Evolutionary conservation across 2,797 vertebrate genomes (phyloP), one percentile per base, ranked within the genome.

Genomic region (Dendrocincla fuliginosa): DNA sequence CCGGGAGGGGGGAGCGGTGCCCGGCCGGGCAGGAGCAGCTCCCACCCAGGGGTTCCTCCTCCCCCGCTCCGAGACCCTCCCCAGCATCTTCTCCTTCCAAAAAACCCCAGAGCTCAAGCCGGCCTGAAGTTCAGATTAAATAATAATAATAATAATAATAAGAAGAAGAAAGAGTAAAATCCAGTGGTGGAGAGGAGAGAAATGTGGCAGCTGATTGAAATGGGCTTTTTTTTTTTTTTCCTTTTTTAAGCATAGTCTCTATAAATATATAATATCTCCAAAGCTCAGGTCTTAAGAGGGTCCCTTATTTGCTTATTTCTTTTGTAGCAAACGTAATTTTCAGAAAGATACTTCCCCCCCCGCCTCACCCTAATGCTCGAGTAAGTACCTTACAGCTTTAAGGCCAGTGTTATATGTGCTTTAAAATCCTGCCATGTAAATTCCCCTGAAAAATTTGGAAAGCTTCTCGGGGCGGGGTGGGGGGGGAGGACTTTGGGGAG

Each of bases 361-460:
- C 30, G 42, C 84, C 76, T 96, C 75, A 75, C 92, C 78, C 93
- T 95, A 93, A 78, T 74, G 44, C 68, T 92, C 95, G 64, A 96
- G 90, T 94, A 97, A 97, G 95, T 97, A 97, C 90, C 97, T 96
- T 94, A 92, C 71, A 87, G 96, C 97, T 98, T 95, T 95, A 93
- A 97, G 97, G 97, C 93, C 84, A 94, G 94, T 95, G 95, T 95
- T 97, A 87, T 93, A 92, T 95, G 93, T 73, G 92, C 96, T 96
- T 97, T 96, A 93, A 98, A 98, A 98, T 98, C 98, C 97, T 97
- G 97, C 98, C 98, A 98, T 98, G 98, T 98, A 99, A 98, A 99
- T 98, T 98, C 98, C 98, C 97, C 98, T 98, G 98, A 98, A 98
- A 93, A 98, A 98, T 98, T 98, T 98, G 98, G 97, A 98, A 98